These are phyloP conservation scores for Larimichthys polyactis DNA, from an alignment of 2,113 vertebrate genomes.

Conservation along the genomic window DNA sequence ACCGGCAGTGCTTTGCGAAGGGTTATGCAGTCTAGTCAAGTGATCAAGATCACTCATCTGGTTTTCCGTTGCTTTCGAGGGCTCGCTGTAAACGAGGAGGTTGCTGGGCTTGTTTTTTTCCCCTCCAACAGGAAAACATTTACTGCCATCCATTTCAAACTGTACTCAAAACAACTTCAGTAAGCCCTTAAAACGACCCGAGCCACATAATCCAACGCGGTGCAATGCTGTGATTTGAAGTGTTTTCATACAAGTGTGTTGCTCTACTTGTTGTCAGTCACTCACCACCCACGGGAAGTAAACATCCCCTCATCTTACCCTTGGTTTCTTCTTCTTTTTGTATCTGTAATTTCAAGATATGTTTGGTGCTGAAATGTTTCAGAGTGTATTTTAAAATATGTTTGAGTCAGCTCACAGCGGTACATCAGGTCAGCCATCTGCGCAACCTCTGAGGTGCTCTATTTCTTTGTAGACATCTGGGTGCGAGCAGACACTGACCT, in stretches of 20 bases:
- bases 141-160: constrained; percentile 11
- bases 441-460: constrained; percentile 50
- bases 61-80: background rate
- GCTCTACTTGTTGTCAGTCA: background rate
- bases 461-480: constrained; percentile 48
- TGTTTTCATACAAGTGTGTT: background rate
- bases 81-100: constrained; percentile 6
- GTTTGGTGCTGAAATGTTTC: constrained; percentile 1
- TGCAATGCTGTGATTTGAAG: constrained; percentile 3
- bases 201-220: constrained; percentile 12
- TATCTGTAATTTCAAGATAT: background rate
- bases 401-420: constrained; percentile 42
- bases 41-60: background rate
- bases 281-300: background rate
- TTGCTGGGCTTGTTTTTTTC: background rate
- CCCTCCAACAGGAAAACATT: constrained; percentile 1
- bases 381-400: constrained; percentile 1
- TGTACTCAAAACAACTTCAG: constrained; percentile 3
- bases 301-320: background rate
- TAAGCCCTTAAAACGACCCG: constrained; percentile 6
- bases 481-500: constrained; percentile 45
- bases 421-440: constrained; percentile 73
- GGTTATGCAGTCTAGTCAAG: background rate
- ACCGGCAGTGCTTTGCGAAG: background rate
- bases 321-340: background rate